These are phyloP conservation scores for Litoditis marina DNA, from an alignment of 2,888 invertebrate species.

Conservation along the genomic window DNA sequence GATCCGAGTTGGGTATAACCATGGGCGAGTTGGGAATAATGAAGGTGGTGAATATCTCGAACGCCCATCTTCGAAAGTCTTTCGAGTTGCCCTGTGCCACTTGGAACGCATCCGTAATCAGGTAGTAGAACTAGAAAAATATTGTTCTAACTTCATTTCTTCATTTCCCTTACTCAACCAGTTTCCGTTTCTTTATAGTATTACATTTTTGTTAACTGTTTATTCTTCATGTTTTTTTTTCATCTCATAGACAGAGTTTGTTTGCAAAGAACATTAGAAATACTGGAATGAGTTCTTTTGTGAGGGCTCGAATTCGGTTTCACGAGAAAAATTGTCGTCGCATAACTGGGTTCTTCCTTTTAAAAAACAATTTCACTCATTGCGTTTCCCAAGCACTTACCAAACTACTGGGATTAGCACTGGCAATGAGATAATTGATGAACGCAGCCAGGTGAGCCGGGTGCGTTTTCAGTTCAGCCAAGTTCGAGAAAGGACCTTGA, in stretches of 20 bases:
- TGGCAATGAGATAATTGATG: slow-evolving; percentile 82
- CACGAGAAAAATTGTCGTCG: not conserved
- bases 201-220: too few relatives aligned
- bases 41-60: slow-evolving; percentile 70
- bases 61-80: slow-evolving; percentile 96
- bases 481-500: slow-evolving; percentile 78
- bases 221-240: too few relatives aligned
- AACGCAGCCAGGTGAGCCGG: slow-evolving; percentile 90
- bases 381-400: slow-evolving; percentile 65
- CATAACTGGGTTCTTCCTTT: not conserved
- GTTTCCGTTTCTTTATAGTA: too few relatives aligned
- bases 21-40: slow-evolving; percentile 60
- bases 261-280: too few relatives aligned
- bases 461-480: slow-evolving; percentile 78
- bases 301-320: too few relatives aligned
- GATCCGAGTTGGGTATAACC: slow-evolving; percentile 53
- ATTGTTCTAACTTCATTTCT: not conserved
- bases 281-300: too few relatives aligned
- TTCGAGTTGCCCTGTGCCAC: slow-evolving; percentile 71
- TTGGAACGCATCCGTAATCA: slow-evolving; percentile 83
- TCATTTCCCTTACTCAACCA: not conserved
- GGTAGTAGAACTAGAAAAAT: slow-evolving; percentile 71
- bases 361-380: not conserved
- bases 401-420: slow-evolving; percentile 77
- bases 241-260: too few relatives aligned